Evolutionary conservation across 1,140 invertebrate species (phyloP).

Genomic region (Drosophila truncata): DNA sequence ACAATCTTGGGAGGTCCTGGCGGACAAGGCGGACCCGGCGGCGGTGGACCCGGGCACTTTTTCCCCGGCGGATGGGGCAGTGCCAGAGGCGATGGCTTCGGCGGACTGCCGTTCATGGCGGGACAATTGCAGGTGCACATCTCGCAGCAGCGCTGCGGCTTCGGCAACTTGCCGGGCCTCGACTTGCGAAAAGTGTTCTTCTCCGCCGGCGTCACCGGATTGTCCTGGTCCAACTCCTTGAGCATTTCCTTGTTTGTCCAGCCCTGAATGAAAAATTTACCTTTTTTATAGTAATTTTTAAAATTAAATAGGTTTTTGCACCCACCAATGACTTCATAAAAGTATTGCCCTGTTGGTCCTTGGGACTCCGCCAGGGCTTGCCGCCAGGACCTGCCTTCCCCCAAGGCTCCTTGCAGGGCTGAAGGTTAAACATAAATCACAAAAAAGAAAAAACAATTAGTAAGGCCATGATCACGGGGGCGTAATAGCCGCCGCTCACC

Average conservation of each 20-base stretch:
- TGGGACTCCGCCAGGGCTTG: conserved; percentile 87
- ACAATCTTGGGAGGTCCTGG: conserved; percentile 33
- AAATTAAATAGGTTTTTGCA: neutral
- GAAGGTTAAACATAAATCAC: neutral
- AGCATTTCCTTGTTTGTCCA: conserved; percentile 84
- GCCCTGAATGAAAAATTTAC: conserved; percentile 43
- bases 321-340: conserved; percentile 89
- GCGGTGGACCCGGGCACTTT: conserved; percentile 15
- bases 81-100: conserved; percentile 26
- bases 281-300: too few relatives aligned
- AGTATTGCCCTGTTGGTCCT: conserved; percentile 86
- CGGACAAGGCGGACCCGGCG: conserved; percentile 27
- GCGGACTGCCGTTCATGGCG: conserved; percentile 49
- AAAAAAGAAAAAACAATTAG: conserved; percentile 39
- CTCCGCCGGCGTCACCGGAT: conserved; percentile 76
- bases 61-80: conserved; percentile 28
- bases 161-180: conserved; percentile 48
- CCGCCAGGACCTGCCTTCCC: conserved; percentile 88
- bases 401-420: conserved; percentile 85
- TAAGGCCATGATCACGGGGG: conserved; percentile 12
- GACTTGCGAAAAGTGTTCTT: conserved; percentile 78
- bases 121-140: conserved; percentile 78
- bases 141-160: conserved; percentile 72
- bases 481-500: conserved; percentile 72
- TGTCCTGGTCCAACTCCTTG: conserved; percentile 83